phyloP scores from a whole-genome alignment of 2,113 vertebrate genomes.

The Rhabdomys dilectus region DNA sequence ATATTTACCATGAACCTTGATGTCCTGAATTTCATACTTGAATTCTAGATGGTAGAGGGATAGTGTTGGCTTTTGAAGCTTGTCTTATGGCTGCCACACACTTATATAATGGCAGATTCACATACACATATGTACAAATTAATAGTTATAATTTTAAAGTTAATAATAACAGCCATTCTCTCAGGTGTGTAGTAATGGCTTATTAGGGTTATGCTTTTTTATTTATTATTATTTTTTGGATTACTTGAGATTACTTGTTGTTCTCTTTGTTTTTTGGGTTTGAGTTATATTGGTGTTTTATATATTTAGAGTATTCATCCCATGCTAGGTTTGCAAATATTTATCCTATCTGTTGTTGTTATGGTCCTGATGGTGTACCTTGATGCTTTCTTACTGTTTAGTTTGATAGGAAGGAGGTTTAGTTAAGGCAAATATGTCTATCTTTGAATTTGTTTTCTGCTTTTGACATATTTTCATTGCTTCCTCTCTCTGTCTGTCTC shows the following conservation, averaged over 20 bases:
- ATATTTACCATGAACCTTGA: background rate
- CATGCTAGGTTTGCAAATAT: background rate
- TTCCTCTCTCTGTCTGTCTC: accelerated
- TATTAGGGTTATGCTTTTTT: background rate
- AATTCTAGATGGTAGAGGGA: no score
- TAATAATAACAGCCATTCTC: background rate
- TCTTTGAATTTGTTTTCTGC: background rate
- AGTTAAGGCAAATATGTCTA: background rate
- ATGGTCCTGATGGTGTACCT: background rate
- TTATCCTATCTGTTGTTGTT: background rate
- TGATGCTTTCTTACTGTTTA: background rate
- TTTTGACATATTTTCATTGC: background rate
- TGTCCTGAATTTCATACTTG: background rate
- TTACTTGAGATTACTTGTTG: background rate
- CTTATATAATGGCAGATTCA: background rate
- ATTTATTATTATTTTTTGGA: no score
- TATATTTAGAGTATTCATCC: background rate
- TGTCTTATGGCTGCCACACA: background rate
- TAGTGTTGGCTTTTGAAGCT: background rate
- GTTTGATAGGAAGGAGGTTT: background rate
- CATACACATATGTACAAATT: background rate
- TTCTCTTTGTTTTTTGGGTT: background rate
- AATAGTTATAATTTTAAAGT: background rate
- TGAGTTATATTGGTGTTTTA: background rate
- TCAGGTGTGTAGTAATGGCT: background rate